Percentiles rank a stretch among this genome's conserved stretches.
These are phyloP conservation scores for Pseudomyrmex flavicornis DNA, from an alignment of 1,140 invertebrate species.

Conservation along the genomic window DNA sequence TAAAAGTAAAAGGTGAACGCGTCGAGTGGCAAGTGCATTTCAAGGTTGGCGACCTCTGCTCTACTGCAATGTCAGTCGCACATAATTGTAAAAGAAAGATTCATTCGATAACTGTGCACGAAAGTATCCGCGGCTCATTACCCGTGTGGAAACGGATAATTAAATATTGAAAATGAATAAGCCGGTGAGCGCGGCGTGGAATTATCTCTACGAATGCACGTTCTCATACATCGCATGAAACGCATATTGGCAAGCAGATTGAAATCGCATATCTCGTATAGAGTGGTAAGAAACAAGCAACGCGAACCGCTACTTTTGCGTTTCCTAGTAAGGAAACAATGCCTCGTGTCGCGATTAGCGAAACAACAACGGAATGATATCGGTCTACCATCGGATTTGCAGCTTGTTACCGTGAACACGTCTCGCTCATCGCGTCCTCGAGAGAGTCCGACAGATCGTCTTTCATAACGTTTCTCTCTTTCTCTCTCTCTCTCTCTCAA, in stretches of 20 bases:
- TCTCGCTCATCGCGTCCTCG: conserved; percentile 1
- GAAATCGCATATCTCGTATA: conserved; percentile 27
- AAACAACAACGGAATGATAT: conserved; percentile 17
- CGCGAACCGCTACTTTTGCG: conserved; percentile 33
- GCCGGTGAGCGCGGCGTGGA: neutral
- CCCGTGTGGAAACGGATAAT: conserved; percentile 10
- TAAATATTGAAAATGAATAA: conserved; percentile 49
- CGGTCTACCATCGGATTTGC: conserved; percentile 37
- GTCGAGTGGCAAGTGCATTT: neutral
- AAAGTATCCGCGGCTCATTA: conserved; percentile 23
- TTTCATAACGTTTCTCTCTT: neutral
- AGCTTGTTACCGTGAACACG: conserved; percentile 21
- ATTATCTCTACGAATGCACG: conserved; percentile 6
- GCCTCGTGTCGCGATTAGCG: conserved; percentile 68
- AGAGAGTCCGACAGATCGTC: too few relatives aligned
- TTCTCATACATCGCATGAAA: conserved; percentile 34
- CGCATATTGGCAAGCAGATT: conserved; percentile 42
- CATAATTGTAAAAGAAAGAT: conserved; percentile 6
- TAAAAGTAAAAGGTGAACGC: conserved; percentile 37
- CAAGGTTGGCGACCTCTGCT: conserved; percentile 26
- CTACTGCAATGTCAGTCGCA: conserved; percentile 23
- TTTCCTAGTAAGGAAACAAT: conserved; percentile 70
- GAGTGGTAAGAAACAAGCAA: neutral
- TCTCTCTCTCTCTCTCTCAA: neutral
- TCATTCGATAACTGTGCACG: conserved; percentile 33